Conservation (phyloP, 2,888 invertebrate genomes). For the Acanthosepion pharaonis region DNA sequence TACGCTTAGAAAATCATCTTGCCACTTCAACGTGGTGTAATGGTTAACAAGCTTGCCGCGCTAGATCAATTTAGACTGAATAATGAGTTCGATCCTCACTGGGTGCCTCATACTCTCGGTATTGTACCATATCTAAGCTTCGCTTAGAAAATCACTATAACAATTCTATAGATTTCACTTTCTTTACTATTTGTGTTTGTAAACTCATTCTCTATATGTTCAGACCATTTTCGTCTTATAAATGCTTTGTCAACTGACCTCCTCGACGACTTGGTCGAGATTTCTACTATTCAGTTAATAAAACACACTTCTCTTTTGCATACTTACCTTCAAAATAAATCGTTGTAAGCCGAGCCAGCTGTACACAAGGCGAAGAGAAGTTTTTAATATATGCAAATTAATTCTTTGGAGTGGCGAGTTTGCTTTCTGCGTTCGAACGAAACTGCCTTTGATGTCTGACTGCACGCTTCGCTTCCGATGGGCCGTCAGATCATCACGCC, state of each 20-base stretch:
- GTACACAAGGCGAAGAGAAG: background rate
- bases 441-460: background rate
- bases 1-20: too few relatives aligned
- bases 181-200: too few relatives aligned
- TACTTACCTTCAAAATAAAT: background rate
- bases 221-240: background rate
- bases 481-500: slow-evolving; percentile 21
- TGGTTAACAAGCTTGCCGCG: too few relatives aligned
- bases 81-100: too few relatives aligned
- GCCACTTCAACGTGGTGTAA: too few relatives aligned
- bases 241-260: background rate
- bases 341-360: slow-evolving; percentile 9
- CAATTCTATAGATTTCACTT: too few relatives aligned
- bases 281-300: background rate
- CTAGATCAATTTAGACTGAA: too few relatives aligned
- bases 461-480: slow-evolving; percentile 33
- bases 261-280: background rate
- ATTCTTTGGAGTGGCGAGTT: background rate
- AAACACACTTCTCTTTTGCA: background rate
- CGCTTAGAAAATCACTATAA: too few relatives aligned
- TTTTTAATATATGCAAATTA: background rate
- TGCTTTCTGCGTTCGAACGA: background rate
- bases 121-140: too few relatives aligned
- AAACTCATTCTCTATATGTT: background rate
- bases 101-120: too few relatives aligned